Evolutionary conservation across 2,888 invertebrate species (phyloP), one percentile per base, ranked within the genome.

Genomic region (Petrolisthes cinctipes): DNA sequence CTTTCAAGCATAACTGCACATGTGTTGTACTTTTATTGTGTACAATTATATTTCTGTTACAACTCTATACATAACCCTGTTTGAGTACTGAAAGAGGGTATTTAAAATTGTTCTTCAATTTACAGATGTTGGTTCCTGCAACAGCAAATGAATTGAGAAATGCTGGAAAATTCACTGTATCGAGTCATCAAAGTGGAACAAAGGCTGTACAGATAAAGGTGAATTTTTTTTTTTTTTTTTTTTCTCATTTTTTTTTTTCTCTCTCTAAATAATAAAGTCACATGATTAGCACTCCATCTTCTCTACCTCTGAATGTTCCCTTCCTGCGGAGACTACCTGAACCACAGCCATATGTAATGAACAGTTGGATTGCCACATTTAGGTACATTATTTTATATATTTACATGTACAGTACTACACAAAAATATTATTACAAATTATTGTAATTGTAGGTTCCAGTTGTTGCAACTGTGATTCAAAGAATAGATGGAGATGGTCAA

Each of bases 81-180:
- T 37, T 37, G 37, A 37, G 37, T 37, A 37, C 37, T 37, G 37
- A 37, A 37, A 37, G 37, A 37, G 37, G 37, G 37, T 37, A 37
- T 37, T 37, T 37, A 37, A 37, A 37, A 37, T 37, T 37, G 0
- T 0, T 37, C 37, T 37, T 37, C 37, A 37, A 76, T 79, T 80
- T 83, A 37, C 91, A 96, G 95, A 94, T 95, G 94, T 92, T 96
- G 91, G 95, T 95, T 9, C 95, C 96, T 0, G 96, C 96, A 0
- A 95, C 95, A 9, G 95, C 95, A 2, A 95, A 95, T 91, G 96
- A 96, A 92, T 93, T 96, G 71, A 94, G 95, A 92, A 94, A 94
- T 87, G 94, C 95, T 66, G 95, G 95, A 0, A 95, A 95, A 92
- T 95, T 96, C 88, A 93, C 94, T 5, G 92, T 94, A 7, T 91